Percentiles rank a stretch among this genome's conserved stretches.
These are phyloP conservation scores for Porphyrio hochstetteri DNA, from an alignment of 2,113 vertebrate species.

Conservation along the genomic window DNA sequence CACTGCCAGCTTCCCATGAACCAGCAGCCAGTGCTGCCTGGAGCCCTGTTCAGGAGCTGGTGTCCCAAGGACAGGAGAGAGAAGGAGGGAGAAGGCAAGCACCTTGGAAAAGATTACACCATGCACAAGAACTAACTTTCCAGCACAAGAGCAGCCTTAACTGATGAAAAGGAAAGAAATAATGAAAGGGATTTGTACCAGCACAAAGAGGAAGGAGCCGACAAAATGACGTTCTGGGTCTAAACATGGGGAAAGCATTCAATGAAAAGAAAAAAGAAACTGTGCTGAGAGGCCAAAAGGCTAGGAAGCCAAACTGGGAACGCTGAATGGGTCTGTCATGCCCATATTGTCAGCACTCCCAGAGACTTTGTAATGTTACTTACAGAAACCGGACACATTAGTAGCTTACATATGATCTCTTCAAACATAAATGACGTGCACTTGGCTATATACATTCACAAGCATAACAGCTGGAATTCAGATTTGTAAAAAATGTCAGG, in stretches of 20 bases:
- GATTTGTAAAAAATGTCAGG: not conserved
- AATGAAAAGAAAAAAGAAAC: slow-evolving; percentile 7
- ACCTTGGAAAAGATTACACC: slow-evolving; percentile 39
- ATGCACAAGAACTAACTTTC: slow-evolving; percentile 13
- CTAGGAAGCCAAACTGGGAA: not conserved
- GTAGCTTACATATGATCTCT: not conserved
- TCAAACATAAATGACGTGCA: not conserved
- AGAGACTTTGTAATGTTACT: not conserved
- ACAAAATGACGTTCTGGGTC: not conserved
- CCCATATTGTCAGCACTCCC: not conserved
- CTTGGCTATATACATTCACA: not conserved
- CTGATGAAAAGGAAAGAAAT: slow-evolving; percentile 33
- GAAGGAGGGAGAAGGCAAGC: not conserved
- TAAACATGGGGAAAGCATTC: not conserved
- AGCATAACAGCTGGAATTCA: not conserved
- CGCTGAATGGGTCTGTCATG: not conserved
- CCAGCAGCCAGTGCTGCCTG: not conserved
- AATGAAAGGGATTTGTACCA: not conserved
- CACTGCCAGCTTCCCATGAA: not conserved
- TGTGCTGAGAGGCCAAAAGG: not conserved
- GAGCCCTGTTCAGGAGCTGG: not conserved
- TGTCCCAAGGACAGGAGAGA: not conserved
- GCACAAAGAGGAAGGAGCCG: not conserved
- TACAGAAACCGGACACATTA: not conserved
- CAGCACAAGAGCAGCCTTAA: not conserved